Conservation (phyloP, 2,113 vertebrate species). For the Puffinus mauretanicus region DNA sequence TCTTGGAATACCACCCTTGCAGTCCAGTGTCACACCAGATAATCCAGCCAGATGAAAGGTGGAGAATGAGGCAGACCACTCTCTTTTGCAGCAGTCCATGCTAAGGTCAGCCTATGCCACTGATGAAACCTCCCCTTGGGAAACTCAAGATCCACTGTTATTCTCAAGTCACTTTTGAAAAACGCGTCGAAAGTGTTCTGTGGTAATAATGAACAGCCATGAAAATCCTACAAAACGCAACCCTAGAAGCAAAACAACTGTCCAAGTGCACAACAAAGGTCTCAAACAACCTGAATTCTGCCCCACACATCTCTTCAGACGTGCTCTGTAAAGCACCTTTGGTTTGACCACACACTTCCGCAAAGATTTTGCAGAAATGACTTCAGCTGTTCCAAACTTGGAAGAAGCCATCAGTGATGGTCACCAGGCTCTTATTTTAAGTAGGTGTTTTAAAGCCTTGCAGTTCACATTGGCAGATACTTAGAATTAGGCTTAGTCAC, state of each 20-base stretch:
- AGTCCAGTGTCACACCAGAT: neutral
- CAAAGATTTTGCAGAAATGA: neutral
- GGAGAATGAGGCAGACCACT: neutral
- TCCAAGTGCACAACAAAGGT: neutral
- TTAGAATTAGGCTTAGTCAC: neutral
- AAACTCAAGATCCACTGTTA: neutral
- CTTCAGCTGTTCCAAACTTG: neutral
- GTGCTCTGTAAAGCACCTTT: neutral
- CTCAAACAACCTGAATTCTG: neutral
- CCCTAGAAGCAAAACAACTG: neutral
- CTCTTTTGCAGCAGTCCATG: neutral
- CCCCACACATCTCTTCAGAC: neutral
- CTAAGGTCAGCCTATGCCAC: neutral
- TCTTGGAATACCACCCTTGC: neutral
- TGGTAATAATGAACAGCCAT: neutral
- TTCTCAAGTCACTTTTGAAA: neutral
- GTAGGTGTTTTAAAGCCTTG: neutral
- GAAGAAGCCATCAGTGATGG: neutral
- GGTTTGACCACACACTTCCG: neutral
- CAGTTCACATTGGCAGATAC: neutral
- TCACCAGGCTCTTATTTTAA: neutral
- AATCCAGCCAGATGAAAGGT: neutral
- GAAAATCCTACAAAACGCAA: neutral
- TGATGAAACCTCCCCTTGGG: neutral
- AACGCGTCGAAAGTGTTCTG: fast-evolving